Evolutionary conservation across 30 jellyfish, hydroid and myxozoan species (phyloP).

Genomic region (Turritopsis rubra): DNA sequence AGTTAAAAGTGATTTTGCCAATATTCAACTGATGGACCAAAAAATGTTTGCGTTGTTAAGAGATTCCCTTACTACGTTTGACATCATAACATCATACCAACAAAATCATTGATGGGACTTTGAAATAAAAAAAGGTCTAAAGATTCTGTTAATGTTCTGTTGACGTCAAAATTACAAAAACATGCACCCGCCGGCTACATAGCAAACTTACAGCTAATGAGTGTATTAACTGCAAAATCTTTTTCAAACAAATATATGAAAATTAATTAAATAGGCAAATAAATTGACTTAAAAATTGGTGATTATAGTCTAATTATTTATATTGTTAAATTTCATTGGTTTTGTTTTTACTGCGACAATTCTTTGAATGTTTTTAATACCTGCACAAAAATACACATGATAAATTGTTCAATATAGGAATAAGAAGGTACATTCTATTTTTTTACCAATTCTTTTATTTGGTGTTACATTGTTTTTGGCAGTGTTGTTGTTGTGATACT

Average conservation of each 20-base stretch:
- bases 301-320: not conserved
- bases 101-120: not conserved
- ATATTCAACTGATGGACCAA: not conserved
- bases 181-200: not conserved
- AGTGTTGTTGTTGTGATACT: no score
- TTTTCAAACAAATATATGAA: not conserved
- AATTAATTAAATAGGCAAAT: not conserved
- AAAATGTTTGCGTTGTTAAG: not conserved
- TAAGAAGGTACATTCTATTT: no score
- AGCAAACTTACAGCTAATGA: not conserved
- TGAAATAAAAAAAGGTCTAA: not conserved
- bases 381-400: not conserved
- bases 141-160: not conserved
- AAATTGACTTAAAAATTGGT: not conserved
- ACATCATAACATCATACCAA: not conserved
- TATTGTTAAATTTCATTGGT: not conserved
- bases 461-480: no score
- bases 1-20: no score
- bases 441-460: no score
- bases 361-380: not conserved
- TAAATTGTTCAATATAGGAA: not conserved
- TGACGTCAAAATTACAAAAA: not conserved
- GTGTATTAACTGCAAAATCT: not conserved
- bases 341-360: not conserved
- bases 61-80: not conserved